These are phyloP conservation scores for Synaphobranchus kaupii DNA, from an alignment of 2,797 vertebrate species.

Conservation along the genomic window DNA sequence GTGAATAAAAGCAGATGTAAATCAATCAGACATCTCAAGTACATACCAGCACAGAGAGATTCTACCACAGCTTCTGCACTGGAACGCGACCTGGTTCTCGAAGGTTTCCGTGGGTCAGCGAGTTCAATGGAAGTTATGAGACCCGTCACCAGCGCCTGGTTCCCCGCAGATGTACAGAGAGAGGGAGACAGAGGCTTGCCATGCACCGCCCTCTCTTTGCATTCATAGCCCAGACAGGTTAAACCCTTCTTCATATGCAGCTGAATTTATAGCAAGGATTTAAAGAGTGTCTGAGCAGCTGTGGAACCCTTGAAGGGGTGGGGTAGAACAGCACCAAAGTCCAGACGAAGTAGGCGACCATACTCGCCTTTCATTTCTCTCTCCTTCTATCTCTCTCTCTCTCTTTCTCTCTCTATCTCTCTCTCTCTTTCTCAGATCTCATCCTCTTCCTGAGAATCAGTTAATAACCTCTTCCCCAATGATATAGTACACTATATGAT, in stretches of 20 bases:
- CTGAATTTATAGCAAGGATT: conserved; percentile 25
- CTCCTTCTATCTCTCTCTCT: background rate
- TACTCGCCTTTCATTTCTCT: background rate
- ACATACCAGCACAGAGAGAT: conserved; percentile 23
- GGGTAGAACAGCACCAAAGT: conserved; percentile 23
- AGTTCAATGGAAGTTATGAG: background rate
- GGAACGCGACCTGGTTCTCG: background rate
- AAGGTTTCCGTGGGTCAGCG: background rate
- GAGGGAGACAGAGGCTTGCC: background rate
- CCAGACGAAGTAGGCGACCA: conserved; percentile 14
- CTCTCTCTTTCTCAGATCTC: background rate
- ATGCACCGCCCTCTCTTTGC: background rate
- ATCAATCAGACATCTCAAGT: background rate
- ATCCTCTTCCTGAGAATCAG: conserved; percentile 18
- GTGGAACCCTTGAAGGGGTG: conserved; percentile 20
- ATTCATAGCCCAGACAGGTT: conserved; percentile 40
- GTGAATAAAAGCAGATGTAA: background rate
- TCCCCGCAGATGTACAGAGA: background rate
- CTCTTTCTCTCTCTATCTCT: too few relatives aligned
- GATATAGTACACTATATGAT: background rate
- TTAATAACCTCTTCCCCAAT: conserved; percentile 27
- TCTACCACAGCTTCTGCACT: background rate
- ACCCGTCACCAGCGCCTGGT: background rate
- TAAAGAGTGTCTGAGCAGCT: conserved; percentile 17
- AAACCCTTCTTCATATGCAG: conserved; percentile 35